A percentile compares a stretch with the other conserved stretches of the same genome.
These are phyloP conservation scores for Sarotherodon lohbergeri DNA, from an alignment of 2,113 vertebrate species.

Conservation along the genomic window DNA sequence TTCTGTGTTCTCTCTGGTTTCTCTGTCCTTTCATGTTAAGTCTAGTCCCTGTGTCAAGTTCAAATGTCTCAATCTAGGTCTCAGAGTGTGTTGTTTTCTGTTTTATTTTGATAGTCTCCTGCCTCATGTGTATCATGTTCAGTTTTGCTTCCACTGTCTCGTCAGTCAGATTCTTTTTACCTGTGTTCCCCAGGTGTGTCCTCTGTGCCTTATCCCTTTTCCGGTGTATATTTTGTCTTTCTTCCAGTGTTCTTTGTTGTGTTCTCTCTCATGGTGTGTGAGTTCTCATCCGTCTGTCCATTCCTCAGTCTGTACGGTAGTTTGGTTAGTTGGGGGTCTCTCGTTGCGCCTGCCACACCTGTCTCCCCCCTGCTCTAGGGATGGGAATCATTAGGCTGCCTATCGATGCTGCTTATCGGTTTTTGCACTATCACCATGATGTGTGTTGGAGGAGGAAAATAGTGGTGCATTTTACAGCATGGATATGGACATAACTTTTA, in stretches of 20 bases:
- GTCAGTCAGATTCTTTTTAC: neutral
- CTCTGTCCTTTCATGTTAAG: neutral
- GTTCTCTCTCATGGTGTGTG: neutral
- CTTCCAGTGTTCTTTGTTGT: neutral
- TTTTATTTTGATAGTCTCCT: neutral
- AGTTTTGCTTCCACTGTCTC: neutral
- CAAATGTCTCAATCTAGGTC: neutral
- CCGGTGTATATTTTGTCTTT: neutral
- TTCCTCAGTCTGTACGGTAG: neutral
- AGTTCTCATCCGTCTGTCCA: neutral
- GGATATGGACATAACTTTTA: neutral
- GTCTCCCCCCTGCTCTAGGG: neutral
- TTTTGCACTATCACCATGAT: neutral
- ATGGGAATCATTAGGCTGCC: neutral
- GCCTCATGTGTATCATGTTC: neutral
- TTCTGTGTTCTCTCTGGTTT: neutral
- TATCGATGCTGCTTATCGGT: neutral
- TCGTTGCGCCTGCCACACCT: neutral
- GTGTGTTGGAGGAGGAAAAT: neutral
- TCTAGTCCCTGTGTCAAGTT: neutral
- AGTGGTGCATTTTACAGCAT: neutral
- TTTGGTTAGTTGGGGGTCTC: neutral
- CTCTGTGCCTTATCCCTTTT: neutral
- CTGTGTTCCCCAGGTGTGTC: neutral
- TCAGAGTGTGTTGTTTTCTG: neutral